phyloP scores from a whole-genome alignment of 2,888 invertebrate species.

The Mallateleia sp. region DNA sequence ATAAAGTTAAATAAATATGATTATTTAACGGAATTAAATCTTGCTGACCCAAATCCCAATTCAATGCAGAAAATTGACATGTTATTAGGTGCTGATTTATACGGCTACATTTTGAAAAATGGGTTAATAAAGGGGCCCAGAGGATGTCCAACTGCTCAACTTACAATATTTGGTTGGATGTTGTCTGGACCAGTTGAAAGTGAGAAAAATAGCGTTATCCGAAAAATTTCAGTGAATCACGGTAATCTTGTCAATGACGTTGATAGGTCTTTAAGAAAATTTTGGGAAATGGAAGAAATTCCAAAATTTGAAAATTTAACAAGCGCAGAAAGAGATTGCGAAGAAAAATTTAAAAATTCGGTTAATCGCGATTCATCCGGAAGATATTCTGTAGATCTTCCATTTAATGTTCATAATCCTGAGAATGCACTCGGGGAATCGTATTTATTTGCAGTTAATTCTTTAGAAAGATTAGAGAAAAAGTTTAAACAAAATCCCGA shows the following conservation, averaged over 20 bases:
- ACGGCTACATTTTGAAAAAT: not conserved
- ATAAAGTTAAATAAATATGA: no score
- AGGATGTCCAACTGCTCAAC: not conserved
- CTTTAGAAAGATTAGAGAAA: not conserved
- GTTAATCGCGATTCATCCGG: not conserved
- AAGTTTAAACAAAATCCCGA: not conserved
- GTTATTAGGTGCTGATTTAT: not conserved
- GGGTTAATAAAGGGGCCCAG: not conserved
- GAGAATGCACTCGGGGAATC: not conserved
- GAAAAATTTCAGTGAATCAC: not conserved
- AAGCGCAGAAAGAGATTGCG: not conserved
- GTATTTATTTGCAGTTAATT: no score
- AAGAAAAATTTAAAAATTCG: not conserved
- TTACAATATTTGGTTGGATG: not conserved
- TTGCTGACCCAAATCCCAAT: no score
- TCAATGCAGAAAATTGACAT: not conserved
- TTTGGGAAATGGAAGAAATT: constrained; percentile 3
- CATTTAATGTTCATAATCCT: not conserved
- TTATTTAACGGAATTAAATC: no score
- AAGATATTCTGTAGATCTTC: not conserved
- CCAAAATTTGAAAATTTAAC: not conserved
- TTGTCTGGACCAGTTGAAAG: not conserved
- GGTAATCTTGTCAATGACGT: not conserved
- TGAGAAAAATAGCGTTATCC: no score
- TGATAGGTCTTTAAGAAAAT: not conserved